Evolutionary conservation across 2,113 vertebrate genomes (phyloP).

Genomic region (Copsychus sechellarum): DNA sequence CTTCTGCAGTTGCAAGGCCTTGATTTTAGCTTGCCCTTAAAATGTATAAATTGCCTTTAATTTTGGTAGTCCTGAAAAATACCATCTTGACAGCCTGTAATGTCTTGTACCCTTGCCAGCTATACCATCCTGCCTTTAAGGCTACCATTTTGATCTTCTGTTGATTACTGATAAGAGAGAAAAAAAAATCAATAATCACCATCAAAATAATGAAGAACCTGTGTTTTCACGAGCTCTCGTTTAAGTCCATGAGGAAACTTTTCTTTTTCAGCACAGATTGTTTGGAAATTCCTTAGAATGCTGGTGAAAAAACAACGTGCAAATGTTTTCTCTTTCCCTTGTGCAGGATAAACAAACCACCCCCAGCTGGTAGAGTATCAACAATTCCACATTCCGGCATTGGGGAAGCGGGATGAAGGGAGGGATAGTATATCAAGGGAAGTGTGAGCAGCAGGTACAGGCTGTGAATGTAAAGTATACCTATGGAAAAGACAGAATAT

Average conservation of each 20-base stretch:
- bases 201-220: not conserved
- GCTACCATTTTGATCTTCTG: not conserved
- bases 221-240: not conserved
- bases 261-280: not conserved
- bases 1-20: conserved; percentile 17
- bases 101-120: not conserved
- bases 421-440: not conserved
- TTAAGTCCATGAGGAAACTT: not conserved
- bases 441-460: not conserved
- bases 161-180: not conserved
- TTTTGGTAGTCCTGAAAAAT: conserved; percentile 17
- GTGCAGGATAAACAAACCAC: not conserved
- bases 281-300: not conserved
- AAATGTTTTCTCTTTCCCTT: not conserved
- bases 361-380: not conserved
- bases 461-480: not conserved
- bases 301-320: not conserved
- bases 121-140: not conserved
- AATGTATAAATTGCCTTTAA: not conserved
- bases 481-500: not conserved
- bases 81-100: not conserved
- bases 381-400: not conserved
- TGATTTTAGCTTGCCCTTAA: not conserved
- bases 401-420: not conserved
- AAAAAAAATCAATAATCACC: not conserved